Conservation (phyloP, 2,113 vertebrate genomes). For the Ophiodon elongatus region DNA sequence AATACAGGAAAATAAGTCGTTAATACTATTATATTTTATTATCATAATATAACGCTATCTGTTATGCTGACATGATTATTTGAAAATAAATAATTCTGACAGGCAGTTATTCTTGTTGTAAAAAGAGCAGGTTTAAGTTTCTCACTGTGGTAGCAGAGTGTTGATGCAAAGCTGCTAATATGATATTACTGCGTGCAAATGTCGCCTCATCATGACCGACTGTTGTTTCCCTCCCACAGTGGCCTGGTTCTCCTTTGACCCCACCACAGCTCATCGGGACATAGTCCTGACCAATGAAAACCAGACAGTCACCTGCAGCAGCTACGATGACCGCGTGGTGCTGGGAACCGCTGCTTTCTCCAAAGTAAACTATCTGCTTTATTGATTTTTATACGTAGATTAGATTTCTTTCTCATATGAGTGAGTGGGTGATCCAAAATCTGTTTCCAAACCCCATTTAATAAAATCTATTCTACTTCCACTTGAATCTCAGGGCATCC, state of each 20-base stretch:
- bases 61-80: neutral
- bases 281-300: slow-evolving; percentile 96
- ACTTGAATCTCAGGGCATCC: slow-evolving; percentile 80
- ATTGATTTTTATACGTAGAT: neutral
- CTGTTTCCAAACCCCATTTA: neutral
- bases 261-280: slow-evolving; percentile 94
- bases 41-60: neutral
- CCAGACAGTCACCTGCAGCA: slow-evolving; percentile 95
- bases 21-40: neutral
- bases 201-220: neutral
- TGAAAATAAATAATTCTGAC: neutral
- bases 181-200: neutral
- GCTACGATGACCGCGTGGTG: slow-evolving; percentile 97
- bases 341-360: slow-evolving; percentile 96
- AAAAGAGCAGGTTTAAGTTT: neutral
- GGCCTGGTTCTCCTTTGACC: slow-evolving; percentile 98
- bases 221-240: slow-evolving; percentile 81
- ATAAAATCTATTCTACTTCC: neutral
- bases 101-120: neutral
- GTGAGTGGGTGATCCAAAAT: neutral
- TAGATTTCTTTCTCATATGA: neutral
- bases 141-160: neutral
- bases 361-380: slow-evolving; percentile 73
- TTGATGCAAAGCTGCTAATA: neutral
- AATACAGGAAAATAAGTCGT: neutral